Evolutionary conservation across 1,140 invertebrate species (phyloP).

Genomic region (Galendromus occidentalis): DNA sequence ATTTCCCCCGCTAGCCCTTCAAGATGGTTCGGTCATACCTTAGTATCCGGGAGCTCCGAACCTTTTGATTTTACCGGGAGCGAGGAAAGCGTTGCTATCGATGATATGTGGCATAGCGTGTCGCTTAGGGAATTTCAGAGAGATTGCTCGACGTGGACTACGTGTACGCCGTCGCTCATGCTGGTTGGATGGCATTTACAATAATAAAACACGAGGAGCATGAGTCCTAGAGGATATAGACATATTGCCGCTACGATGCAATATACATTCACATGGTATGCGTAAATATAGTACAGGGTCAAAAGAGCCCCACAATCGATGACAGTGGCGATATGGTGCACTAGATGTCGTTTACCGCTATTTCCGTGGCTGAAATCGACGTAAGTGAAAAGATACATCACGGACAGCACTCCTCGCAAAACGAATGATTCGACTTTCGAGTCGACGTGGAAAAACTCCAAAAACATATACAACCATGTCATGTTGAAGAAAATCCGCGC

Average conservation of each 20-base stretch:
- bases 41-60: too few relatives aligned
- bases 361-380: background rate
- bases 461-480: background rate
- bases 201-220: slow-evolving; percentile 2
- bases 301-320: background rate
- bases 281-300: background rate
- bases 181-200: slow-evolving; percentile 4
- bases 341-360: background rate
- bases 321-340: background rate
- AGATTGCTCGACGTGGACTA: background rate
- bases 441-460: background rate
- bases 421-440: background rate
- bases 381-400: background rate
- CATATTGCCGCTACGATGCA: slow-evolving; percentile 2
- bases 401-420: background rate
- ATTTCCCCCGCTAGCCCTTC: too few relatives aligned
- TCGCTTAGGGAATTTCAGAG: too few relatives aligned
- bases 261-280: background rate
- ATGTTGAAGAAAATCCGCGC: background rate
- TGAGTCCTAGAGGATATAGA: background rate
- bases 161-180: slow-evolving; percentile 2
- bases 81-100: too few relatives aligned
- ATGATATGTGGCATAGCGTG: too few relatives aligned
- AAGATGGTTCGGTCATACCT: too few relatives aligned
- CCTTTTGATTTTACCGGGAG: too few relatives aligned